Conservation (phyloP, 2,888 invertebrate genomes). For the Eucera pruinosa region DNA sequence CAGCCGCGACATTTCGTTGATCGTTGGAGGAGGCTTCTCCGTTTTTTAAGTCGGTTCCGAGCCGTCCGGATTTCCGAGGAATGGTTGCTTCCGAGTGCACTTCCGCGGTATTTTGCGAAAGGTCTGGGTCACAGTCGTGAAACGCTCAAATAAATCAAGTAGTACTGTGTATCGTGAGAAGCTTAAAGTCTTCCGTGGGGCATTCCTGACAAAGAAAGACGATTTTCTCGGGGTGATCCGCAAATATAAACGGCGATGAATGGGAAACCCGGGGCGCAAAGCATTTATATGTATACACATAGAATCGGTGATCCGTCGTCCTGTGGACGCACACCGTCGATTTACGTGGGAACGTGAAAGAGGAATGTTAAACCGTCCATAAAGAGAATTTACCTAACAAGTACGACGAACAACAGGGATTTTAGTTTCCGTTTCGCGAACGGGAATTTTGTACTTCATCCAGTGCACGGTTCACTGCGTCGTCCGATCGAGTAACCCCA, state of each 20-base stretch:
- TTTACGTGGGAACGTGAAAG: conserved; percentile 48
- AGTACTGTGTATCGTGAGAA: conserved; percentile 64
- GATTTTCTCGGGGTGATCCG: conserved; percentile 66
- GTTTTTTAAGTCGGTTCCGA: conserved; percentile 19
- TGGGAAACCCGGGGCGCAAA: conserved; percentile 17
- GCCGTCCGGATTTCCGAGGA: neutral
- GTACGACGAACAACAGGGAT: conserved; percentile 58
- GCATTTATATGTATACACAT: neutral
- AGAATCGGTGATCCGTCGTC: conserved; percentile 23
- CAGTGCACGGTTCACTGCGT: conserved; percentile 32
- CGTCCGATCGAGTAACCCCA: conserved; percentile 44
- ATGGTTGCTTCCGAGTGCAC: no score
- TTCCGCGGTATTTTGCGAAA: neutral
- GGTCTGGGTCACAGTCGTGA: conserved; percentile 70
- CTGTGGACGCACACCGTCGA: conserved; percentile 33
- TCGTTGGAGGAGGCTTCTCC: neutral
- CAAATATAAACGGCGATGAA: conserved; percentile 22
- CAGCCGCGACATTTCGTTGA: neutral
- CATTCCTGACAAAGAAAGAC: conserved; percentile 63
- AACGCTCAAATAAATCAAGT: conserved; percentile 76
- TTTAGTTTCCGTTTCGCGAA: conserved; percentile 57
- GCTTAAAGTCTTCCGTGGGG: conserved; percentile 70
- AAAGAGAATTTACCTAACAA: conserved; percentile 62
- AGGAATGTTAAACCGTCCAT: conserved; percentile 61
- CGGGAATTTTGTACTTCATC: conserved; percentile 54